phyloP scores from a whole-genome alignment of 2,888 invertebrate genomes.

The Lomographa bimaculata region DNA sequence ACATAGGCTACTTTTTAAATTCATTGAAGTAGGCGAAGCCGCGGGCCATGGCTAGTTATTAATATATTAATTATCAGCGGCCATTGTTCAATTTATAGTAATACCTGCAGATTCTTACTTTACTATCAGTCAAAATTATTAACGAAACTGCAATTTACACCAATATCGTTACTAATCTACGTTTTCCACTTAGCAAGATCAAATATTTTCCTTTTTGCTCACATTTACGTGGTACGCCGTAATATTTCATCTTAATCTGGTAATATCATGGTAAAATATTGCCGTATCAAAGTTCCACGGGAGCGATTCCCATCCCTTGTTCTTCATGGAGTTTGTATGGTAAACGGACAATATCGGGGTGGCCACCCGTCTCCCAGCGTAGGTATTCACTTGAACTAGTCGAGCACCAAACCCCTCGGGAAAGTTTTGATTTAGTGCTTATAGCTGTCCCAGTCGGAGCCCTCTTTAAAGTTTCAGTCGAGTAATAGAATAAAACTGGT shows the following conservation, averaged over 20 bases:
- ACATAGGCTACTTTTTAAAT: too few species aligned
- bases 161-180: too few species aligned
- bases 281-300: slow-evolving; percentile 40
- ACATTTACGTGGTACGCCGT: slow-evolving; percentile 12
- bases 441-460: slow-evolving; percentile 72
- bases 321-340: slow-evolving; percentile 57
- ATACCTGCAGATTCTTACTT: too few species aligned
- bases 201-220: slow-evolving; percentile 16
- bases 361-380: slow-evolving; percentile 55
- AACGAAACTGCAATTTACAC: too few species aligned
- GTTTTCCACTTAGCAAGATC: too few species aligned
- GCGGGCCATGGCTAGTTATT: too few species aligned
- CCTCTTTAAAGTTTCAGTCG: slow-evolving; percentile 77
- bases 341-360: slow-evolving; percentile 57
- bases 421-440: slow-evolving; percentile 83
- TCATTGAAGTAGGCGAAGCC: too few species aligned
- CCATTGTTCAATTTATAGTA: too few species aligned
- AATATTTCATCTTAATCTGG: slow-evolving; percentile 32
- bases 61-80: too few species aligned
- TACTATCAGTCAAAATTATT: too few species aligned
- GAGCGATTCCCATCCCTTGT: slow-evolving; percentile 48
- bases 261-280: slow-evolving; percentile 46
- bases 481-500: slow-evolving; percentile 81
- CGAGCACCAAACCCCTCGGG: slow-evolving; percentile 59
- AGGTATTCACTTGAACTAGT: slow-evolving; percentile 64